These are phyloP conservation scores for Synchiropus splendidus DNA, from an alignment of 2,113 vertebrate species.

Conservation along the genomic window DNA sequence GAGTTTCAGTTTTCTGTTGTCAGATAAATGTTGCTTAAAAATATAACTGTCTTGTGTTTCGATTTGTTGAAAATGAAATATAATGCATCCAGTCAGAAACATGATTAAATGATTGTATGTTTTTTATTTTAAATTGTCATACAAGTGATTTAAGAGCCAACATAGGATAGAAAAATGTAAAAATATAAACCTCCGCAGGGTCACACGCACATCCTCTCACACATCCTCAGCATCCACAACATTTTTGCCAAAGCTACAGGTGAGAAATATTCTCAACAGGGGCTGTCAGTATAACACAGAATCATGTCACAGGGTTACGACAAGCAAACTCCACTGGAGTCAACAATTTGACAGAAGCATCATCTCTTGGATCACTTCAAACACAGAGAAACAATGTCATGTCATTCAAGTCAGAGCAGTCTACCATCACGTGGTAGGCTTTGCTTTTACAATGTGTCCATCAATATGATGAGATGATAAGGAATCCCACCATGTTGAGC, in stretches of 20 bases:
- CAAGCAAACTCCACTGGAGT: slow-evolving; percentile 68
- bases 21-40: too few relatives aligned
- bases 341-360: slow-evolving; percentile 43
- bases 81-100: too few relatives aligned
- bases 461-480: slow-evolving; percentile 66
- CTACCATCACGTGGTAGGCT: slow-evolving; percentile 30
- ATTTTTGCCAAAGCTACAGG: slow-evolving; percentile 32
- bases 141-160: slow-evolving; percentile 36
- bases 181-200: slow-evolving; percentile 4
- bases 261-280: slow-evolving; percentile 66
- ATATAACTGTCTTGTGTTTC: too few relatives aligned
- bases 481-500: slow-evolving; percentile 20
- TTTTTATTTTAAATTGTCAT: slow-evolving; percentile 51
- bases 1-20: too few relatives aligned
- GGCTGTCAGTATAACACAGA: slow-evolving; percentile 41
- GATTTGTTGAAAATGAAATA: too few relatives aligned
- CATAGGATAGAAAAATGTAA: slow-evolving; percentile 15
- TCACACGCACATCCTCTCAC: slow-evolving; percentile 1
- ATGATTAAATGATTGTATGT: slow-evolving; percentile 40
- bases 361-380: slow-evolving; percentile 42
- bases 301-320: slow-evolving; percentile 30
- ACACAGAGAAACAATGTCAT: slow-evolving; percentile 22
- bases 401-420: slow-evolving; percentile 35
- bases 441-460: slow-evolving; percentile 48
- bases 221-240: not conserved